phyloP scores from a whole-genome alignment of 2,888 invertebrate species.

The Rhagonycha fulva region DNA sequence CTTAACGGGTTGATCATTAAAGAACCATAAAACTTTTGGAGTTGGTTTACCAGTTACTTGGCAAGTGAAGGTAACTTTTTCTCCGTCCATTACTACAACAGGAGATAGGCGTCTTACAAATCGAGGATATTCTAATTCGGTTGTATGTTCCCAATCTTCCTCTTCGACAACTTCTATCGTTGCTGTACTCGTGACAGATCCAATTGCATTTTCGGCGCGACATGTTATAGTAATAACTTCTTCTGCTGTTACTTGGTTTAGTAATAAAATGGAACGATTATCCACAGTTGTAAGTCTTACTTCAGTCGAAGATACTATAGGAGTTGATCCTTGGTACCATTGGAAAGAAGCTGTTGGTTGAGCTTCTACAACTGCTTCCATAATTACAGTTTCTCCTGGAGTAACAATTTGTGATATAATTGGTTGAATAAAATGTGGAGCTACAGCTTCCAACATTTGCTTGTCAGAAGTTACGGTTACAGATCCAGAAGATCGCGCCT shows the following conservation, averaged over 20 bases:
- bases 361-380: constrained; percentile 78
- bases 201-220: constrained; percentile 86
- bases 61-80: constrained; percentile 76
- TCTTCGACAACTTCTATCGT: constrained; percentile 67
- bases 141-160: constrained; percentile 61
- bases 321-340: constrained; percentile 80
- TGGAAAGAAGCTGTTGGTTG: constrained; percentile 82
- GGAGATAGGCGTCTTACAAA: constrained; percentile 76
- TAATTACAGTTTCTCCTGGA: constrained; percentile 75
- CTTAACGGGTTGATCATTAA: constrained; percentile 69
- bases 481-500: constrained; percentile 80
- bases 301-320: constrained; percentile 71
- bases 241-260: constrained; percentile 72
- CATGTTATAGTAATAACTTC: constrained; percentile 81
- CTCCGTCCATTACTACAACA: constrained; percentile 86
- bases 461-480: constrained; percentile 72
- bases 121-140: constrained; percentile 71
- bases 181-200: constrained; percentile 86
- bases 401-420: constrained; percentile 71
- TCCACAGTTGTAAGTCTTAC: constrained; percentile 74
- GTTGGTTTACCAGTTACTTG: constrained; percentile 76
- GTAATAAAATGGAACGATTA: constrained; percentile 79
- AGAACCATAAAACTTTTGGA: constrained; percentile 82
- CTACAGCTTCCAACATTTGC: constrained; percentile 63
- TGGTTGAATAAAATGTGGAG: constrained; percentile 75